A percentile compares a stretch with the other conserved stretches of the same genome.
These are phyloP conservation scores for Hemibagrus guttatus DNA, from an alignment of 2,797 vertebrate species.

Conservation along the genomic window DNA sequence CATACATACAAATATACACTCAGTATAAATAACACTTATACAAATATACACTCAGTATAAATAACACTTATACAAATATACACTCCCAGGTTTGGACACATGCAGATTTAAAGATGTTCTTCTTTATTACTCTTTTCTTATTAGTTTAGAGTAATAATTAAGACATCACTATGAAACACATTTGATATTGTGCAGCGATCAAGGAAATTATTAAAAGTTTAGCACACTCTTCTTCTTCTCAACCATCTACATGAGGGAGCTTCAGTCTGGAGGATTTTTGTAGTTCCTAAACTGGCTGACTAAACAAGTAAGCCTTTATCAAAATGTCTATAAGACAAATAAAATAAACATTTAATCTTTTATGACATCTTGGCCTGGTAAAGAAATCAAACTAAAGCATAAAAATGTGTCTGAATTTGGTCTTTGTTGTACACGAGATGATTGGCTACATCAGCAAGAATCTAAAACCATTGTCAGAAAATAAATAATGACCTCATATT, in stretches of 20 bases:
- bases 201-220: neutral
- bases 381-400: neutral
- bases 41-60: neutral
- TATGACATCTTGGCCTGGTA: neutral
- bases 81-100: neutral
- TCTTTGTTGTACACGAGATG: neutral
- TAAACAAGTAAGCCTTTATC: neutral
- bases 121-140: neutral
- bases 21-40: too few species aligned
- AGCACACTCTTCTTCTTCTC: neutral
- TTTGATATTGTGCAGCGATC: neutral
- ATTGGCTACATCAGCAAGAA: neutral
- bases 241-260: neutral
- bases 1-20: too few species aligned
- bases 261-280: neutral
- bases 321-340: neutral
- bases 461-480: neutral
- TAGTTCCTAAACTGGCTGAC: neutral
- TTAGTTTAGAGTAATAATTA: neutral
- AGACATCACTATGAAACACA: neutral
- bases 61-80: neutral
- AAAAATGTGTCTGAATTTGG: neutral
- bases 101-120: neutral
- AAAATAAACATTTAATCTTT: neutral
- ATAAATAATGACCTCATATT: slow-evolving; percentile 13